Evolutionary conservation across 2,113 vertebrate species (phyloP), one percentile per base, ranked within the genome.

Genomic region (Ammodramus savannarum): DNA sequence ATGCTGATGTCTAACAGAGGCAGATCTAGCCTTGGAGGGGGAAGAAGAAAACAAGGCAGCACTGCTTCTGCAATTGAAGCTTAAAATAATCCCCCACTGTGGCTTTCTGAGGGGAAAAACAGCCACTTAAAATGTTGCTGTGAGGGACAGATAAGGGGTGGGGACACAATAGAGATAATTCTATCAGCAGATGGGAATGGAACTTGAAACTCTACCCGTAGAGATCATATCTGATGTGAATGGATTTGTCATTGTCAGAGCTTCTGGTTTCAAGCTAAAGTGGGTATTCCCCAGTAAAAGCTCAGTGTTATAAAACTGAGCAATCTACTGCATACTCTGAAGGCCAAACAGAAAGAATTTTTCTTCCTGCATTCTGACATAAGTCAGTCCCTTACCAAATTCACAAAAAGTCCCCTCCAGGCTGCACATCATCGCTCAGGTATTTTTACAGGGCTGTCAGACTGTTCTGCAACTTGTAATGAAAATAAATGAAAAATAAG

Each of bases 71-170:
- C 71, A 91, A 80, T 32, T 91, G 74, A 54, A 80, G 38, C 27
- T 93, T 71, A 71, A 87, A 96, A 77, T 85, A 87, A 87, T 66
- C 51, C 65, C 38, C 66, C 3, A 0, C 2, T 52, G 77, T 76
- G 91, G 93, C 80, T 91, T 95, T 95, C 54, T 83, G 75, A 83
- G 23, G 44, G 67, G 67, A 67, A 83, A 80, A 96, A 67, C 82
- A 90, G 67, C 13, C 52, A 39, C 39, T 74, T 74, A 55, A 93
- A 90, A 74, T 13, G n/a, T 15, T 63, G 63, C 85, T 86, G 82
- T 57, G 32, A 96, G 65, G n/a, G 3, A 72, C 21, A 93, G 93
- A 96, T 95, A 94, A 83, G 43, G 59, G 67, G n/a, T 76, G 31
- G 39, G 48, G 34, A 91, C 59, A 48, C 16, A 46, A 80, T 8